Evolutionary conservation across 2,113 vertebrate species (phyloP).

Genomic region (Amblyopsis rosae): DNA sequence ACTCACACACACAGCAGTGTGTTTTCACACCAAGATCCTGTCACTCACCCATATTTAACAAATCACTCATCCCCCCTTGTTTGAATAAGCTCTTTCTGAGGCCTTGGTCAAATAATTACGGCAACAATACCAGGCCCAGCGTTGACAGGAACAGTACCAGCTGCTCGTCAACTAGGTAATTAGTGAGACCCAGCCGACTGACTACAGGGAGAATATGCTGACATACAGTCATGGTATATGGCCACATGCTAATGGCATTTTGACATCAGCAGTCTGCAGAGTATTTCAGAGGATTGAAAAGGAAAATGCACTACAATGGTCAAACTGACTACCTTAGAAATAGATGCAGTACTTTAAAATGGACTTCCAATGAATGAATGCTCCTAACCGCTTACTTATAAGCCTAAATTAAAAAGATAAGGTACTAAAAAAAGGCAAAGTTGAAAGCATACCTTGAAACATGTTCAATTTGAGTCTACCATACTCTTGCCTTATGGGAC

Average conservation of each 20-base stretch:
- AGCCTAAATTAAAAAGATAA: too few relatives aligned
- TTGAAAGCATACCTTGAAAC: too few relatives aligned
- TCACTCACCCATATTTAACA: slow-evolving; percentile 65
- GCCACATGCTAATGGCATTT: slow-evolving; percentile 65
- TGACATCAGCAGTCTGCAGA: slow-evolving; percentile 59
- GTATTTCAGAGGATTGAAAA: slow-evolving; percentile 35
- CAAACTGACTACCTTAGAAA: slow-evolving; percentile 21
- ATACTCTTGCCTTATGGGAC: too few relatives aligned
- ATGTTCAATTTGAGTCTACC: too few relatives aligned
- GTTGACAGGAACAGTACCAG: slow-evolving; percentile 63
- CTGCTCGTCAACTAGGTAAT: slow-evolving; percentile 60
- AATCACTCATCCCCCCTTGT: slow-evolving; percentile 58
- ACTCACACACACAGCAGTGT: neutral
- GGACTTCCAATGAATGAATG: too few relatives aligned
- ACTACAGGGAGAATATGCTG: slow-evolving; percentile 43
- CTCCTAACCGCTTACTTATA: too few relatives aligned
- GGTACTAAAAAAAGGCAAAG: too few relatives aligned
- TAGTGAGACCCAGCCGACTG: slow-evolving; percentile 45
- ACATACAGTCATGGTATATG: slow-evolving; percentile 54
- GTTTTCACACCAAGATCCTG: slow-evolving; percentile 10
- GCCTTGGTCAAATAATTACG: slow-evolving; percentile 70
- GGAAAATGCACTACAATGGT: slow-evolving; percentile 24
- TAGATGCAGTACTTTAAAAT: neutral
- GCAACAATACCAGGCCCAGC: slow-evolving; percentile 61
- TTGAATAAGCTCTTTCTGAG: slow-evolving; percentile 64